Conservation (phyloP, 2,797 vertebrate genomes). For the Urophycis tenuis region DNA sequence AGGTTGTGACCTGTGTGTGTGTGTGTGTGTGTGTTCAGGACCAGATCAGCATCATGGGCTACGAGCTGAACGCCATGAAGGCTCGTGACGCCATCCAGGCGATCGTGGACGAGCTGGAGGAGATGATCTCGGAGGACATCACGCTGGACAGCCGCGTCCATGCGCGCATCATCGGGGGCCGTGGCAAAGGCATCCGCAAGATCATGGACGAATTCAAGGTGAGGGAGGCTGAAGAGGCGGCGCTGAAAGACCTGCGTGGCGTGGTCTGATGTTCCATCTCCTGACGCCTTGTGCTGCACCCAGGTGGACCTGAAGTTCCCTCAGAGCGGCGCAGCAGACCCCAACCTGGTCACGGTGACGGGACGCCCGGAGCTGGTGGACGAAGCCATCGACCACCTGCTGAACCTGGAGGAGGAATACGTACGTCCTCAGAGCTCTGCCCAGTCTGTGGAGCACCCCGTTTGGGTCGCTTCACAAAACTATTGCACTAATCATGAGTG, state of each 20-base stretch:
- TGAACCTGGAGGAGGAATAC: constrained; percentile 97
- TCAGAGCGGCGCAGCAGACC: constrained; percentile 88
- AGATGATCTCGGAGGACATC: constrained; percentile 95
- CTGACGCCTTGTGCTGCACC: constrained; percentile 50
- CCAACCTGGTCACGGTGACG: constrained; percentile 89
- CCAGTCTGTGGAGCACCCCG: rapidly evolving
- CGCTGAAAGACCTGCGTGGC: background rate
- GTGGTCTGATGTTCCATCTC: background rate
- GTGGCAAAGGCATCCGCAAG: constrained; percentile 95
- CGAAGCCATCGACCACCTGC: constrained; percentile 96
- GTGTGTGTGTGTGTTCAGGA: constrained; percentile 69
- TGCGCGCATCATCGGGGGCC: constrained; percentile 91
- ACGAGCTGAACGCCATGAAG: constrained; percentile 89
- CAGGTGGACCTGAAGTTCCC: constrained; percentile 96
- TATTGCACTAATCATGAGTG: background rate
- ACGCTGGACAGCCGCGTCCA: constrained; percentile 92
- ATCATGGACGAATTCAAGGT: constrained; percentile 99
- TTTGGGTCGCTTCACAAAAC: background rate
- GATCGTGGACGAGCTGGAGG: constrained; percentile 90
- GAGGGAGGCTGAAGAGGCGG: constrained; percentile 20
- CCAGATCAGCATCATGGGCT: constrained; percentile 96
- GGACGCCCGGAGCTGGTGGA: constrained; percentile 95
- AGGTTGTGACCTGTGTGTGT: background rate
- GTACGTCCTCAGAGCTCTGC: constrained; percentile 69
- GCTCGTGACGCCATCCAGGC: constrained; percentile 91